Evolutionary conservation across 2,113 vertebrate genomes (phyloP).

Genomic region (Bubo bubo): DNA sequence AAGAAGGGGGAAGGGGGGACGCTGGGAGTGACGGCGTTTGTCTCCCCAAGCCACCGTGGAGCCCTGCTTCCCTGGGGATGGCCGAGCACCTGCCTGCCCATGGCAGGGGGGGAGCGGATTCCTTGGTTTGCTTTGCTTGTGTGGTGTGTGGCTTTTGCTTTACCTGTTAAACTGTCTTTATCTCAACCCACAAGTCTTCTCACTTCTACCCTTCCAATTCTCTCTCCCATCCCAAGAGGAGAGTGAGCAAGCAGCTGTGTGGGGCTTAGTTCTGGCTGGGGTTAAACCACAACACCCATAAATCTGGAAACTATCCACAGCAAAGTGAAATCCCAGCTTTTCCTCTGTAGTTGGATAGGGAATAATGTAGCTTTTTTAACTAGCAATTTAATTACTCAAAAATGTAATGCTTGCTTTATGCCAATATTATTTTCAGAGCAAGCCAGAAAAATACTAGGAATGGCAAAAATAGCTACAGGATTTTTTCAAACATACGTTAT

Average conservation of each 20-base stretch:
- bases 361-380: neutral
- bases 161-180: too few relatives aligned
- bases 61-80: too few relatives aligned
- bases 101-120: too few relatives aligned
- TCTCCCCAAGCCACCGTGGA: too few relatives aligned
- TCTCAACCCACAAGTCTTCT: too few relatives aligned
- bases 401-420: neutral
- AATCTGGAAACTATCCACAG: neutral
- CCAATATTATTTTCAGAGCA: neutral
- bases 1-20: too few relatives aligned
- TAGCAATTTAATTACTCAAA: neutral
- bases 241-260: neutral
- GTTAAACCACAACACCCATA: neutral
- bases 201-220: too few relatives aligned
- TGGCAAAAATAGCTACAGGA: neutral
- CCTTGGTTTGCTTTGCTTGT: too few relatives aligned
- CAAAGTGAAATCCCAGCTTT: neutral
- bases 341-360: neutral
- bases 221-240: neutral
- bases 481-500: neutral
- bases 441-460: neutral
- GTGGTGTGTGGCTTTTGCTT: accelerated
- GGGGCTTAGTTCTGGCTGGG: neutral
- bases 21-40: too few relatives aligned
- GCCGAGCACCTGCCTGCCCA: too few relatives aligned